These are phyloP conservation scores for Caradrina clavipalpis DNA, from an alignment of 2,888 invertebrate species.

Conservation along the genomic window DNA sequence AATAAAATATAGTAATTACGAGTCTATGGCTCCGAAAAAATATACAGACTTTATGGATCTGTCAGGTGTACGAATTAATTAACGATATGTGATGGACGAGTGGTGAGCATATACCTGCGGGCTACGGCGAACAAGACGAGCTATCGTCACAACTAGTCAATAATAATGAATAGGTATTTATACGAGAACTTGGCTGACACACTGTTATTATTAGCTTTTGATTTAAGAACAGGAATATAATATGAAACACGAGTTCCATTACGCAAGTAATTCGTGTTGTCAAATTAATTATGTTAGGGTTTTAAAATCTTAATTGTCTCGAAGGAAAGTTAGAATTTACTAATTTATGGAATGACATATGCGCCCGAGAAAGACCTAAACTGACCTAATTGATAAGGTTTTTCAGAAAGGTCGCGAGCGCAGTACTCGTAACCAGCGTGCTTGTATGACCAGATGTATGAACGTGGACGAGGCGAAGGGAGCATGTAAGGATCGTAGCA, in stretches of 20 bases:
- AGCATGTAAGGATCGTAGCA: too few relatives aligned
- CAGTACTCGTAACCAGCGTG: too few relatives aligned
- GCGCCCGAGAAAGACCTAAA: too few relatives aligned
- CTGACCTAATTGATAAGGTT: too few relatives aligned
- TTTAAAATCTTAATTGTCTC: too few relatives aligned
- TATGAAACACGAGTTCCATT: too few relatives aligned
- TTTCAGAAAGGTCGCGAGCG: too few relatives aligned
- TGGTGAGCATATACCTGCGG: background rate
- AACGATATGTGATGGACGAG: slow-evolving; percentile 30
- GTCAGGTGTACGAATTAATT: slow-evolving; percentile 49
- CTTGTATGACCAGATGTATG: too few relatives aligned
- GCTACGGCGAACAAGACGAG: slow-evolving; percentile 21
- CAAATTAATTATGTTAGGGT: too few relatives aligned
- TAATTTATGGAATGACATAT: background rate
- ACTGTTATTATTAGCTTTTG: slow-evolving; percentile 26
- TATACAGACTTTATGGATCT: slow-evolving; percentile 22
- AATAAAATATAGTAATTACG: slow-evolving; percentile 55
- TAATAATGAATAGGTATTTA: slow-evolving; percentile 37
- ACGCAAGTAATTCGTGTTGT: too few relatives aligned
- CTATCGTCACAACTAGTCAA: slow-evolving; percentile 45
- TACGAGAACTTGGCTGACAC: slow-evolving; percentile 26
- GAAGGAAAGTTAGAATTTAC: too few relatives aligned
- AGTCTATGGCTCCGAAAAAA: slow-evolving; percentile 52
- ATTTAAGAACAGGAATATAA: background rate
- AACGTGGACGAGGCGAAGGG: too few relatives aligned